Conservation (phyloP, 1,140 invertebrate species). For the Drosophila trapezifrons region DNA sequence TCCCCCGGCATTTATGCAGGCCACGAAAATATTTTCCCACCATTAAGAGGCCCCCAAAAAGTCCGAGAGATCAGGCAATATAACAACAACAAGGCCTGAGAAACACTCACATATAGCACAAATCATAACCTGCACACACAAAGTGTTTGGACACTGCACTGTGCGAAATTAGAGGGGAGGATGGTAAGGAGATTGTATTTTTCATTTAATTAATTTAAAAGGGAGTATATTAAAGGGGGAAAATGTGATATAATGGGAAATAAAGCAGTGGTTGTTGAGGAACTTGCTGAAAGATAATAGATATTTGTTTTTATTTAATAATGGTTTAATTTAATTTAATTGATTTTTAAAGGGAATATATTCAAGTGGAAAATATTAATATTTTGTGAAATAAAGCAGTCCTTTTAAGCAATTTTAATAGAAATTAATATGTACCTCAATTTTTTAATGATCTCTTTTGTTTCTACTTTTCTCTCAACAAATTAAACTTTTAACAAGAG, state of each 20-base stretch:
- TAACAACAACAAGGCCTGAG: slow-evolving; percentile 55
- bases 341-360: too few species aligned
- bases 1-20: slow-evolving; percentile 10
- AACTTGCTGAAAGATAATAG: background rate
- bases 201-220: background rate
- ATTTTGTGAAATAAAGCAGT: too few species aligned
- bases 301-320: too few species aligned
- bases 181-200: background rate
- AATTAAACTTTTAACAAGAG: too few species aligned
- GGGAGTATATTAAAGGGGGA: too few species aligned
- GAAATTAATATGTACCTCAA: too few species aligned
- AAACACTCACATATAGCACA: slow-evolving; percentile 61
- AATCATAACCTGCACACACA: slow-evolving; percentile 71
- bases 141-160: slow-evolving; percentile 51
- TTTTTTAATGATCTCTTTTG: too few species aligned
- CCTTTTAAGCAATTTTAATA: too few species aligned
- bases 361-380: too few species aligned
- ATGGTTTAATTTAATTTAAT: too few species aligned
- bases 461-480: too few species aligned
- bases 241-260: background rate
- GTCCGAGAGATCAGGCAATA: slow-evolving; percentile 42
- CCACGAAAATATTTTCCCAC: slow-evolving; percentile 77
- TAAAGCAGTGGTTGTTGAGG: background rate
- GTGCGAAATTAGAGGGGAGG: background rate
- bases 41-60: slow-evolving; percentile 69